phyloP scores from a whole-genome alignment of 92 coral and sea anemone genomes.

The Phenganax stokvisi region DNA sequence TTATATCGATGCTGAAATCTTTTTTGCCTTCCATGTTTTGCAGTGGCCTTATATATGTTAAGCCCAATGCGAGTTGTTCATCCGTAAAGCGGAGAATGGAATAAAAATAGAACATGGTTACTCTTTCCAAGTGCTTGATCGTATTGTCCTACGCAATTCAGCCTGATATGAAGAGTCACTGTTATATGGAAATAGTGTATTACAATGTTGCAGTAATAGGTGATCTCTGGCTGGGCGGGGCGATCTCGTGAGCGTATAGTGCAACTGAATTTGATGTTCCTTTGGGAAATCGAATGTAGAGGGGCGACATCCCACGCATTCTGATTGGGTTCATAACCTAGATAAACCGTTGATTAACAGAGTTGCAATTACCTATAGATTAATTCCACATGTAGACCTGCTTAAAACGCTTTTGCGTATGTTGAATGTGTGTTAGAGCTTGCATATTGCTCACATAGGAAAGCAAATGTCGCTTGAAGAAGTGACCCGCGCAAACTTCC shows the following conservation, averaged over 20 bases:
- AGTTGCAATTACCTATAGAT: background rate
- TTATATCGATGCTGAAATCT: background rate
- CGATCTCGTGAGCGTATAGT: background rate
- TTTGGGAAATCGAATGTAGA: background rate
- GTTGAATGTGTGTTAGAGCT: too few species aligned
- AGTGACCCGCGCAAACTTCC: slow-evolving; percentile 7
- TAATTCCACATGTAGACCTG: too few species aligned
- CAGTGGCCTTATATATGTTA: slow-evolving; percentile 1
- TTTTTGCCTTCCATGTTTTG: slow-evolving; percentile 1
- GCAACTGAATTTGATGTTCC: slow-evolving; percentile 9
- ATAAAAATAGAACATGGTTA: slow-evolving; percentile 11
- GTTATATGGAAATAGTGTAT: slow-evolving; percentile 3
- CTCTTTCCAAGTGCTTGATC: slow-evolving; percentile 19
- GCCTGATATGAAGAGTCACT: background rate
- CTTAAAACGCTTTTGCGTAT: too few species aligned
- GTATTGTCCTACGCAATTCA: background rate
- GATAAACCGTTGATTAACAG: background rate
- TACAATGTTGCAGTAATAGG: background rate
- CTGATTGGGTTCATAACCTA: background rate
- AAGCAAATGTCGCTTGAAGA: background rate
- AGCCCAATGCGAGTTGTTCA: background rate
- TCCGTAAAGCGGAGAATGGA: slow-evolving; percentile 1
- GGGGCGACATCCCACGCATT: background rate
- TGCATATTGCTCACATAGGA: background rate
- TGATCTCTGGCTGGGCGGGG: background rate